phyloP scores from a whole-genome alignment of 92 coral and sea anemone species.

The Epizoanthus stellaris region DNA sequence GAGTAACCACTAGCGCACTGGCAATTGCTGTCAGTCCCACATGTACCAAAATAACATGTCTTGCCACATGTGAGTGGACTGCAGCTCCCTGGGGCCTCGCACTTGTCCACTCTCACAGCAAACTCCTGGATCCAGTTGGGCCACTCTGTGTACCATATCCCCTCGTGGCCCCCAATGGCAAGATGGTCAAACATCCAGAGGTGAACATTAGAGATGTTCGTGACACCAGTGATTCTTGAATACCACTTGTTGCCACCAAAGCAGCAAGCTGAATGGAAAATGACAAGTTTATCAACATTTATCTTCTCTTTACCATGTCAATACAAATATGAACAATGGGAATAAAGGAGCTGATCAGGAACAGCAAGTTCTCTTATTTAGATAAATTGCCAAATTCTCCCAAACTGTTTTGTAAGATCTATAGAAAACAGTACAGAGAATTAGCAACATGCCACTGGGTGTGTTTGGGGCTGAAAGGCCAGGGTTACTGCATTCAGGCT shows the following conservation, averaged over 20 bases:
- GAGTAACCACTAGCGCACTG: conserved; percentile 95
- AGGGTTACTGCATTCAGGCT: no score
- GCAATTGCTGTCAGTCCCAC: conserved; percentile 85
- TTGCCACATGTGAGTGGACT: conserved; percentile 57
- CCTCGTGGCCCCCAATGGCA: conserved; percentile 78
- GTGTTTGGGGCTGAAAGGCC: no score
- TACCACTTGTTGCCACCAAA: conserved; percentile 80
- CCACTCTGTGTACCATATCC: conserved; percentile 94
- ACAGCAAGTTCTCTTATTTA: no score
- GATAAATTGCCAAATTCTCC: no score
- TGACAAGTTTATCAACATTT: background rate
- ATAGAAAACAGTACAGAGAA: no score
- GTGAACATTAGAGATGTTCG: conserved; percentile 87
- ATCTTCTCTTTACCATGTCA: no score
- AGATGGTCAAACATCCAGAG: conserved; percentile 91
- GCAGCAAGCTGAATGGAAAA: conserved; percentile 71
- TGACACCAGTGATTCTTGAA: conserved; percentile 53
- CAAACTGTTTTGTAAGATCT: no score
- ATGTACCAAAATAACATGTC: conserved; percentile 95
- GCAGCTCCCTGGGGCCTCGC: conserved; percentile 55
- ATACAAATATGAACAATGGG: no score
- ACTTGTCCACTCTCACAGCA: conserved; percentile 79
- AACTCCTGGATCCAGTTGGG: conserved; percentile 91
- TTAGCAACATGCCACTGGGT: no score
- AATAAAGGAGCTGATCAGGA: no score